phyloP scores from a whole-genome alignment of 2,113 vertebrate species.

The Gambusia affinis region DNA sequence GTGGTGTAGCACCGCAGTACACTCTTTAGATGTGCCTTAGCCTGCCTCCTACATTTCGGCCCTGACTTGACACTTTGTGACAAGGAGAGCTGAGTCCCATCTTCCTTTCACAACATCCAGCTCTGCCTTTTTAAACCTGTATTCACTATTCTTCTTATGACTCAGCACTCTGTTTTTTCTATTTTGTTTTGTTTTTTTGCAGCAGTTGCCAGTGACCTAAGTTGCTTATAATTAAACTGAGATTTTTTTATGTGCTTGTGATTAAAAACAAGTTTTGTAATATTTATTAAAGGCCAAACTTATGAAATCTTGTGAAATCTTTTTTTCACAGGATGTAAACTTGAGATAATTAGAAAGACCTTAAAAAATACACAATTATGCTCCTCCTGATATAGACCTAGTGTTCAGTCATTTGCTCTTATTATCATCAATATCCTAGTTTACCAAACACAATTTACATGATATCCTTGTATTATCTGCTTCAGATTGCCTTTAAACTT shows the following conservation, averaged over 20 bases:
- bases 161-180: conserved; percentile 21
- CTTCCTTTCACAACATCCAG: conserved; percentile 54
- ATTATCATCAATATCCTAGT: conserved; percentile 29
- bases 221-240: not conserved
- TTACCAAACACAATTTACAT: conserved; percentile 37
- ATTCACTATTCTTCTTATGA: conserved; percentile 12
- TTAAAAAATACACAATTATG: conserved; percentile 18
- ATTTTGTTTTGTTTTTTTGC: conserved; percentile 26
- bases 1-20: conserved; percentile 1
- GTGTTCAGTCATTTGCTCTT: conserved; percentile 27
- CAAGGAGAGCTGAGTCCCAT: conserved; percentile 53
- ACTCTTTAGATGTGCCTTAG: conserved; percentile 6
- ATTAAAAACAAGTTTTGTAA: not conserved
- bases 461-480: conserved; percentile 23
- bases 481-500: conserved; percentile 7
- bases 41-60: conserved; percentile 22
- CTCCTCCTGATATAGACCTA: conserved; percentile 17
- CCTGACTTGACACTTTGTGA: conserved; percentile 53
- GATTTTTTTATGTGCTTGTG: not conserved
- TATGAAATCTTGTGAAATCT: too few relatives aligned
- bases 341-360: conserved; percentile 26
- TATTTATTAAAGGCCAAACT: not conserved
- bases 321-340: not conserved
- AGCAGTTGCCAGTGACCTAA: conserved; percentile 9
- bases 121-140: conserved; percentile 40